Base-by-base conservation (phyloP, 2,797 vertebrate species). In the Eptatretus atami region DNA sequence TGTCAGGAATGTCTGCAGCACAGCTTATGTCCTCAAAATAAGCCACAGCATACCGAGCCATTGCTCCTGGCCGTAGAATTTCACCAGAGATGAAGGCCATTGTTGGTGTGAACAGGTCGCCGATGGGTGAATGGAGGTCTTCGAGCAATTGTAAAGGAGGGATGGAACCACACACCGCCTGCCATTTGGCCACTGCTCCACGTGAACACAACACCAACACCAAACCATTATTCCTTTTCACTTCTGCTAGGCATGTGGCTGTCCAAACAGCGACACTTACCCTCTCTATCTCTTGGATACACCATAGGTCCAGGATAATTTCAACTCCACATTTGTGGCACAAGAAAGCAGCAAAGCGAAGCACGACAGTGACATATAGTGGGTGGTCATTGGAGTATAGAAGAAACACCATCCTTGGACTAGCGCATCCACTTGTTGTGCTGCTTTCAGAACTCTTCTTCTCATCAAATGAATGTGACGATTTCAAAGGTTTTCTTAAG, bases 361-460 rank as follows among this genome's bases (percentile, higher is more conserved):
- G 75, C 57, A 98, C 83, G 44, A 90, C 71, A 0, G 88, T 78
- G 63, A 78, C 75, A 8, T 84, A 94, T 53, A 84, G 77, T n/a
- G 68, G 71, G 69, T 93, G 86, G 69, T 98, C 92, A 0, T 83
- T 79, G 0, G 92, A 98, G 73, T 95, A 96, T 70, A 96, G 76
- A 6, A 98, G 71, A 73, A 90, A 77, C 15, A 98, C 78, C 65
- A 82, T 90, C 24, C 73, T 75, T 52, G 53, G 9, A 44, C 31
- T 44, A 44, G 31, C 3, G 31, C 31, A 44, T 44, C 4, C 31
- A 44, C 31, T 44, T 44, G 6, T 44, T 44, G 31, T 44, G 31
- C 6, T 8, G 31, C 31, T 44, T 44, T 44, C 31, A 44, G 31
- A 44, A 4, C 31, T 8, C 31, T 44, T 8, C 4, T 44, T 44